Percentiles rank a stretch among this genome's conserved stretches.
phyloP scores from a whole-genome alignment of 2,113 vertebrate genomes.

The Aphelocoma coerulescens region DNA sequence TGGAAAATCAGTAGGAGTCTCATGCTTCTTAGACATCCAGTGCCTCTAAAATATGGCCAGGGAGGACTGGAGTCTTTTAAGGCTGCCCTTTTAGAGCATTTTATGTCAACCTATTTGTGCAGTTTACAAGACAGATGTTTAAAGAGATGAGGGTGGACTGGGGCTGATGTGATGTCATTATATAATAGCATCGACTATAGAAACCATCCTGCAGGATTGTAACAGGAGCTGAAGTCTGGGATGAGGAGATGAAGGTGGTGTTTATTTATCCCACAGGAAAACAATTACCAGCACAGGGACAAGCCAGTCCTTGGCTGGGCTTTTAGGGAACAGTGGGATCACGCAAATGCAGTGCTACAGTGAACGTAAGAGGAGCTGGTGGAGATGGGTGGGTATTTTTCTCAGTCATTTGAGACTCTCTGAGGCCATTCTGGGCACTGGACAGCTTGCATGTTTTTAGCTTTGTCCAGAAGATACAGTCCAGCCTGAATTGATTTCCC shows the following conservation, averaged over 20 bases:
- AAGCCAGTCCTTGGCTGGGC: not conserved
- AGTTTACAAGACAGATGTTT: not conserved
- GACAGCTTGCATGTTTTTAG: not conserved
- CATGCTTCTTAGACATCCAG: not conserved
- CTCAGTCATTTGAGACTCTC: not conserved
- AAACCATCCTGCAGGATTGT: not conserved
- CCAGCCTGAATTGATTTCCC: not conserved
- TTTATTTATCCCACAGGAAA: not conserved
- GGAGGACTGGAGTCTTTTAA: not conserved
- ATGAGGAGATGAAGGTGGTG: rapidly evolving
- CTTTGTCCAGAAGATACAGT: not conserved
- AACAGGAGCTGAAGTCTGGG: not conserved
- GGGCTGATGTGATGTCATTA: not conserved
- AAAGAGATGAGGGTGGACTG: not conserved
- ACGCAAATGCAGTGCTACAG: rapidly evolving
- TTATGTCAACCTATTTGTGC: not conserved
- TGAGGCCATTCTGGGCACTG: not conserved
- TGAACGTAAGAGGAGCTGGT: rapidly evolving
- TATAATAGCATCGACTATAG: not conserved
- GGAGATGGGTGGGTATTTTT: not conserved
- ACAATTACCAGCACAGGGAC: not conserved
- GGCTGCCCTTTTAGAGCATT: not conserved
- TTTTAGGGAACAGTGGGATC: not conserved
- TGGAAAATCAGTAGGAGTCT: not conserved
- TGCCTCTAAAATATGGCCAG: not conserved